Evolutionary conservation across 2,797 vertebrate species (phyloP), one percentile per base, ranked within the genome.

Genomic region (Neostethus bicornis): DNA sequence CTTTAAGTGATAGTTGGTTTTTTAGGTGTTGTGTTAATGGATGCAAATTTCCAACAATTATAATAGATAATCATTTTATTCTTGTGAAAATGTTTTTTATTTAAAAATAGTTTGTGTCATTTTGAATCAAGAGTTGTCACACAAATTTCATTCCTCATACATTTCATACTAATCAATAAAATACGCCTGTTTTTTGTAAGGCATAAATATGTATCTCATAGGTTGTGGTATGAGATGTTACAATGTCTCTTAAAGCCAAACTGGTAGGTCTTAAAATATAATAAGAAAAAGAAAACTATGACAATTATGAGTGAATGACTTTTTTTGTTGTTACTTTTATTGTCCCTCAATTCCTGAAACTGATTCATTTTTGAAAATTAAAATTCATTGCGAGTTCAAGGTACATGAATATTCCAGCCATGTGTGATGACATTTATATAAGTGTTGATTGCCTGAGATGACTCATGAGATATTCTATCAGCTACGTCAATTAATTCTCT

Each of bases 381-480:
- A 59, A 58, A 26, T 7, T 43, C 52, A 71, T 39, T 37, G 38
- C 51, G 51, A 49, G 26, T 62, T 60, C 59, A 78, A 70, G 28
- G 64, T 34, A 60, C 28, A 45, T 75, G 65, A 75, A 76, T 70
- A 79, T 53, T 66, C 65, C 75, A 81, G 73, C 77, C 73, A 82
- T 78, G 75, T 70, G 57, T 75, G 53, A 58, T 57, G 32, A 66
- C 7, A 51, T 73, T 79, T 72, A 72, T 77, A 70, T 75, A 61
- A 69, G 65, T 66, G 59, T 70, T 26, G 35, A 70, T 61, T 66
- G 64, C 64, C 52, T 70, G 62, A 75, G 59, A 70, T 29, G 60
- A 81, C 54, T 70, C 62, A 70, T 63, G 41, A 72, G 57, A 70
- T 56, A 74, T 61, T 73, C 57, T 65, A 63, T 78, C 79, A 76